A percentile compares a stretch with the other conserved stretches of the same genome.
phyloP scores from a whole-genome alignment of 2,888 invertebrate genomes.

The Lordiphosa fenestrarum region DNA sequence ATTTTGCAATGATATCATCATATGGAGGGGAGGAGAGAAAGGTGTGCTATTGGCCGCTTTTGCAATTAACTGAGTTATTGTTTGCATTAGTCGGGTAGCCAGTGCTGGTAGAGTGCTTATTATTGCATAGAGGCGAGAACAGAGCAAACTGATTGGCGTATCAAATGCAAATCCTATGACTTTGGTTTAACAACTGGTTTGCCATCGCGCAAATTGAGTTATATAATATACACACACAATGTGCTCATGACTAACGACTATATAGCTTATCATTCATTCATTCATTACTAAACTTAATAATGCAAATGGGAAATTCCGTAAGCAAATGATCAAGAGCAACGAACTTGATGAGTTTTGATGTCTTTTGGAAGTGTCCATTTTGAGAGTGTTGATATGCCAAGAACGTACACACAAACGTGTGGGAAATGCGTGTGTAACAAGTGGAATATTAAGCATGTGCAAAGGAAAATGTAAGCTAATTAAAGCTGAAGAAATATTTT shows the following conservation, averaged over 20 bases:
- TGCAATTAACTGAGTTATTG: conserved; percentile 51
- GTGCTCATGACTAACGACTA: conserved; percentile 4
- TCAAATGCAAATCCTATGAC: conserved; percentile 36
- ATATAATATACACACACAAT: conserved; percentile 14
- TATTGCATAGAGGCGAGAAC: conserved; percentile 20
- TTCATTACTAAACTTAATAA: conserved; percentile 6
- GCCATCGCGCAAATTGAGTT: conserved; percentile 16
- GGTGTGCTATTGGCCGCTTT: conserved; percentile 12
- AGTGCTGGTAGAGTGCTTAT: conserved; percentile 21
- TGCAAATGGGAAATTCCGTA: conserved; percentile 5
- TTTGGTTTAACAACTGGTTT: conserved; percentile 37
- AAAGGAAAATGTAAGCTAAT: conserved; percentile 13
- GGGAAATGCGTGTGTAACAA: conserved; percentile 41
- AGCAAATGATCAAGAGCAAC: conserved; percentile 44
- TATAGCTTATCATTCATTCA: conserved; percentile 3
- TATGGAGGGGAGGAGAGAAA: background rate
- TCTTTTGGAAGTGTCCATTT: conserved; percentile 34
- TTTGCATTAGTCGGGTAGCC: conserved; percentile 36
- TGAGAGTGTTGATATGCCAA: conserved; percentile 29
- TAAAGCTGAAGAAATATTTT: conserved; percentile 18
- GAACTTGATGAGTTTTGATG: conserved; percentile 47
- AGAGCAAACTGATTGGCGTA: conserved; percentile 10
- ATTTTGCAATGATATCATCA: conserved; percentile 32
- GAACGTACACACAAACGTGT: conserved; percentile 26
- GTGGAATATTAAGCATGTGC: conserved; percentile 46